Conservation (phyloP, 1,140 invertebrate species). For the Heliconius melpomene region DNA sequence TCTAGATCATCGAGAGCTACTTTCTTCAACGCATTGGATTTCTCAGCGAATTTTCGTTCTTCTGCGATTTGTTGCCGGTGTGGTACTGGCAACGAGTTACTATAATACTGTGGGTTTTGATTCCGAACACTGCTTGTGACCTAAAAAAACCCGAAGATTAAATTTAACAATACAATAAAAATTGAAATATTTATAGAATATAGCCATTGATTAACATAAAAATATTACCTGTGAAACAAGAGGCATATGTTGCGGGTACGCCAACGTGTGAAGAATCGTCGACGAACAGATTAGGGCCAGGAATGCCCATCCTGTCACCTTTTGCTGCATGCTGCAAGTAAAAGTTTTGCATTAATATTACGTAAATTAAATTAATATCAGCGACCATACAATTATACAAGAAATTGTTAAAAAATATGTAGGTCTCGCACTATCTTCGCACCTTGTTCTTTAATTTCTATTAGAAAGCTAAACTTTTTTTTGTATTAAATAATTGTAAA, state of each 20-base stretch:
- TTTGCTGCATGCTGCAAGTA: constrained; percentile 73
- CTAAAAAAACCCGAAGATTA: constrained; percentile 50
- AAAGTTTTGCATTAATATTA: background rate
- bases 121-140: constrained; percentile 72
- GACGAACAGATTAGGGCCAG: constrained; percentile 81
- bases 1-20: constrained; percentile 90
- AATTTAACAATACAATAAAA: background rate
- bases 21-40: constrained; percentile 93
- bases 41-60: constrained; percentile 91
- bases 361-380: no score
- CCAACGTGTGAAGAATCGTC: constrained; percentile 80
- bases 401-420: background rate
- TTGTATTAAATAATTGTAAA: constrained; percentile 49
- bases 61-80: constrained; percentile 65
- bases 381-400: background rate
- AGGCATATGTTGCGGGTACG: constrained; percentile 80
- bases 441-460: constrained; percentile 36
- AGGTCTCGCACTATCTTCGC: background rate
- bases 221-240: constrained; percentile 72
- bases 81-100: constrained; percentile 61
- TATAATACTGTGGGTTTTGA: constrained; percentile 81
- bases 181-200: no score
- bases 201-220: constrained; percentile 5
- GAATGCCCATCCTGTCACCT: constrained; percentile 80
- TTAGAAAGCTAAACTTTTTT: constrained; percentile 65